Evolutionary conservation across 2,797 vertebrate species (phyloP).

Genomic region (Oceanodroma leucorhoa): DNA sequence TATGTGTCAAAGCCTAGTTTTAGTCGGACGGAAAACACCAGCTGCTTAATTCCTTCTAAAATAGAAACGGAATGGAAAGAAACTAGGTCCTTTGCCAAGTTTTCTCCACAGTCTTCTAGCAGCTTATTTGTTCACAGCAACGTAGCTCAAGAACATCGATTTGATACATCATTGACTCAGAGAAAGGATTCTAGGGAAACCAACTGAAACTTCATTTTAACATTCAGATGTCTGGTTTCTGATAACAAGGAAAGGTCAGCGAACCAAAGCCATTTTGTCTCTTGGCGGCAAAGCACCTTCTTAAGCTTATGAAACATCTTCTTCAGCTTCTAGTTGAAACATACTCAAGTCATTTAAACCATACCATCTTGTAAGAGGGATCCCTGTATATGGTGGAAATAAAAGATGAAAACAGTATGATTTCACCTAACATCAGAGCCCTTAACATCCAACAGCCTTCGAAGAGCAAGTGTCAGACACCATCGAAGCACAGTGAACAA

Average conservation of each 20-base stretch:
- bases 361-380: fast-evolving
- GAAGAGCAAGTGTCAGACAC: not conserved
- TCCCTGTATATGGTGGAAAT: not conserved
- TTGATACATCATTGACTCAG: too few species aligned
- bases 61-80: not conserved
- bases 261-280: not conserved
- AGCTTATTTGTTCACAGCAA: not conserved
- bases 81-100: not conserved
- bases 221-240: not conserved
- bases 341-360: not conserved
- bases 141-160: fast-evolving
- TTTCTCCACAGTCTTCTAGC: not conserved
- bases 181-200: not conserved
- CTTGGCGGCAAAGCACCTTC: not conserved
- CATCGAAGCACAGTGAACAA: not conserved
- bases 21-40: not conserved
- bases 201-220: not conserved
- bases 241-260: not conserved
- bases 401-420: not conserved
- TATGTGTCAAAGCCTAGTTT: not conserved
- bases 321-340: not conserved
- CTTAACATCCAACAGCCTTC: not conserved
- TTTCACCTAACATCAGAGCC: not conserved
- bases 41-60: not conserved
- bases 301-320: not conserved